Conservation (phyloP, 1,140 invertebrate species). For the Caenorhabditis latens region DNA sequence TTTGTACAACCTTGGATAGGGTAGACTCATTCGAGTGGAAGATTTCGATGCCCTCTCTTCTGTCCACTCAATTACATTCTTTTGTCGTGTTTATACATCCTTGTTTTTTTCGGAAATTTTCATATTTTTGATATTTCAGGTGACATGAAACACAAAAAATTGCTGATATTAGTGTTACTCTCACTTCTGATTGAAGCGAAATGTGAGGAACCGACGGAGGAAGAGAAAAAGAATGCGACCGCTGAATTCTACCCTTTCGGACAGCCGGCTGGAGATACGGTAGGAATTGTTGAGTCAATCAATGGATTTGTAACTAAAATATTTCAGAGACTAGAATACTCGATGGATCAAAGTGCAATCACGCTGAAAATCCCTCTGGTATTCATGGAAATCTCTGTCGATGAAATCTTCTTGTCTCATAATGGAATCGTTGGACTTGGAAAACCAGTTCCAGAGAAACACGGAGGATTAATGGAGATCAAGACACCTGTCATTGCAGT, state of each 20-base stretch:
- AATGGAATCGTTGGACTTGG: constrained; percentile 62
- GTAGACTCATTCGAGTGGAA: constrained; percentile 41
- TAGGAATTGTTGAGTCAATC: background rate
- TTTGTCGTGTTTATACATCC: background rate
- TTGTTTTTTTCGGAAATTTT: background rate
- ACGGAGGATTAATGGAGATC: constrained; percentile 17
- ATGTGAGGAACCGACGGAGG: background rate
- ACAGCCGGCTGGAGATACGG: constrained; percentile 37
- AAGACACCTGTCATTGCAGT: constrained; percentile 45
- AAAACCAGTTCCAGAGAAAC: constrained; percentile 55
- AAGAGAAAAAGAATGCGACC: background rate
- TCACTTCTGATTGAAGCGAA: background rate
- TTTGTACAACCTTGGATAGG: constrained; percentile 35
- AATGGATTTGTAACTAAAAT: background rate
- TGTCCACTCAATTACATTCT: background rate
- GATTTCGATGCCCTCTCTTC: constrained; percentile 15
- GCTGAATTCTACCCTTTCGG: constrained; percentile 22
- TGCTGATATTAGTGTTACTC: constrained; percentile 20
- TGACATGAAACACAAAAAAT: constrained; percentile 48
- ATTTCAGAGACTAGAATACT: constrained; percentile 57
- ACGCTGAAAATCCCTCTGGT: constrained; percentile 49
- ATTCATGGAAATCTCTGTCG: constrained; percentile 26
- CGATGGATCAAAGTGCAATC: constrained; percentile 51
- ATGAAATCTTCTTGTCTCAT: constrained; percentile 63
- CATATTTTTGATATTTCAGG: background rate